Conservation (phyloP, 2,797 vertebrate genomes). For the Crax fasciolata region DNA sequence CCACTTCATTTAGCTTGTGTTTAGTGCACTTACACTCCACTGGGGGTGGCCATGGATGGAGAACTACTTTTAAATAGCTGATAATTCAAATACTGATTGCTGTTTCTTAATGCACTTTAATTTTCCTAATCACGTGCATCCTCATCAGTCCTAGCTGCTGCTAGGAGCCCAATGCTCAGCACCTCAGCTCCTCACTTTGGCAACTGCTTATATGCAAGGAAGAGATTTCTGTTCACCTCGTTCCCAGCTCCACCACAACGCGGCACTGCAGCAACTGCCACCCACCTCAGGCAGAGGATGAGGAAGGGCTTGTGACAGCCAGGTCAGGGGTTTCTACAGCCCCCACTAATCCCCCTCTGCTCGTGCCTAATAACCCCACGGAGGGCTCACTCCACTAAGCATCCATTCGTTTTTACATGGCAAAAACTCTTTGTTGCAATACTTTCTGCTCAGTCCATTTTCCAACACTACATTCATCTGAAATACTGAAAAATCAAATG, state of each 20-base stretch:
- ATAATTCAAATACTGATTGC: not conserved
- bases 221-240: not conserved
- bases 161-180: not conserved
- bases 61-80: not conserved
- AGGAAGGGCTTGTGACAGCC: not conserved
- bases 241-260: constrained; percentile 55
- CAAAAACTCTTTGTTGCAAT: not conserved
- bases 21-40: not conserved
- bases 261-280: constrained; percentile 72
- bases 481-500: not conserved
- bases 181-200: fast-evolving
- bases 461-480: not conserved
- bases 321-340: not conserved
- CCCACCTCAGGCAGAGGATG: not conserved
- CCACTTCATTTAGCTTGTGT: not conserved
- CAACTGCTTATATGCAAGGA: fast-evolving
- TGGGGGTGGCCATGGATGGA: not conserved
- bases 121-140: not conserved
- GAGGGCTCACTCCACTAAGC: not conserved
- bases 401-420: not conserved
- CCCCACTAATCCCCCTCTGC: not conserved
- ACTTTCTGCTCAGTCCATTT: not conserved
- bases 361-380: not conserved
- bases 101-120: not conserved
- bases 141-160: not conserved